These are phyloP conservation scores for Cantharis nigra DNA, from an alignment of 2,888 invertebrate genomes.

Conservation along the genomic window DNA sequence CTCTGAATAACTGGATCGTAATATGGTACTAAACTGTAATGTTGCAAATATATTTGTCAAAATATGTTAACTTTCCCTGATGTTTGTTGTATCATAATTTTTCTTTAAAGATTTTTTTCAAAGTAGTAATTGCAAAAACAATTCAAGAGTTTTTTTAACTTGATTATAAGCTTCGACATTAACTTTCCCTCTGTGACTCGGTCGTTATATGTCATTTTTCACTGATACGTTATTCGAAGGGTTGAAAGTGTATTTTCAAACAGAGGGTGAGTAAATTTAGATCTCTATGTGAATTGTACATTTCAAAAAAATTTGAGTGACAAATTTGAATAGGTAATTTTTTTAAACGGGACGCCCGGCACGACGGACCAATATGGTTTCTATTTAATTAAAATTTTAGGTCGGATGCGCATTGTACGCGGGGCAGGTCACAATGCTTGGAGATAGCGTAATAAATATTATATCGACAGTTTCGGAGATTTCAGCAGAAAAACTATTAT, in stretches of 20 bases:
- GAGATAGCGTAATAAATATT: background rate
- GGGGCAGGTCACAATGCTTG: background rate
- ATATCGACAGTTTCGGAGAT: background rate
- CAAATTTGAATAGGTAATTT: background rate
- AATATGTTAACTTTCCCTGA: background rate
- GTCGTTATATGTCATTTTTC: background rate
- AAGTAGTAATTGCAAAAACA: background rate
- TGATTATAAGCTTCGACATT: background rate
- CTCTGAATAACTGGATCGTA: background rate
- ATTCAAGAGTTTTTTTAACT: background rate
- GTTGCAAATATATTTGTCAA: background rate
- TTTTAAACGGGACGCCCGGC: background rate
- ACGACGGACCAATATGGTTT: background rate
- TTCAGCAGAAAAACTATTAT: background rate
- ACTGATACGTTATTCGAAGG: background rate
- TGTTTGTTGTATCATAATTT: background rate
- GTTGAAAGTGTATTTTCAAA: background rate
- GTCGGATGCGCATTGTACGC: too few species aligned
- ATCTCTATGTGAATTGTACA: background rate
- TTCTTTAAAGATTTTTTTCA: background rate
- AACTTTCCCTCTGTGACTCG: background rate
- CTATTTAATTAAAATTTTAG: background rate
- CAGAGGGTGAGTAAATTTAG: background rate
- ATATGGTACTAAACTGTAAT: background rate
- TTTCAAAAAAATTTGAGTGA: background rate